Evolutionary conservation across 2,888 invertebrate genomes (phyloP).

Genomic region (Polydrusus pterygomalis): DNA sequence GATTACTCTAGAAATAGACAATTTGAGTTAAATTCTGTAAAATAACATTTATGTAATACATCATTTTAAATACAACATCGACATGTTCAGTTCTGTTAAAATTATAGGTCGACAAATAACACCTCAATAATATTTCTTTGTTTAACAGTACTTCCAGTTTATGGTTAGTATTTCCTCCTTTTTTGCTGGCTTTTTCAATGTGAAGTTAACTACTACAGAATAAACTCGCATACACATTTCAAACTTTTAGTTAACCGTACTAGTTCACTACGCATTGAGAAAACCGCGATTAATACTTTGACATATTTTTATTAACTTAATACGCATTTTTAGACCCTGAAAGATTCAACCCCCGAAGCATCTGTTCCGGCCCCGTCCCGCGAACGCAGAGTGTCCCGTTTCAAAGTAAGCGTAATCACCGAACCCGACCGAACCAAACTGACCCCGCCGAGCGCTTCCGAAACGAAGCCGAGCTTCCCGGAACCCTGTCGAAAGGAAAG

Average conservation of each 20-base stretch:
- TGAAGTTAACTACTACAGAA: too few relatives aligned
- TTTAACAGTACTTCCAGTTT: constrained; percentile 4
- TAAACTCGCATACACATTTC: too few relatives aligned
- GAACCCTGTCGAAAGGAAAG: constrained; percentile 33
- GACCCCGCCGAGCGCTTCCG: constrained; percentile 54
- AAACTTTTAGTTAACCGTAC: too few relatives aligned
- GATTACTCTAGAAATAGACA: background rate
- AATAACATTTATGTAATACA: background rate
- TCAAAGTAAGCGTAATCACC: constrained; percentile 74
- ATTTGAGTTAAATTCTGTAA: background rate
- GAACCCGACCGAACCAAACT: constrained; percentile 70
- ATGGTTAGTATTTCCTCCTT: constrained; percentile 4
- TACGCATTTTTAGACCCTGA: constrained; percentile 41
- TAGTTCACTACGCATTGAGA: too few relatives aligned
- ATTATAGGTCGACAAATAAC: too few relatives aligned
- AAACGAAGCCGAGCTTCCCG: constrained; percentile 32
- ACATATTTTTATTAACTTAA: background rate
- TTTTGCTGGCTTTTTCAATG: too few relatives aligned
- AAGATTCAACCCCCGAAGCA: constrained; percentile 43
- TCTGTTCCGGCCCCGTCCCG: constrained; percentile 48
- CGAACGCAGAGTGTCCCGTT: constrained; percentile 72
- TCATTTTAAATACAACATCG: background rate
- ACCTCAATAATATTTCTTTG: background rate
- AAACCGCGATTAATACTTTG: too few relatives aligned
- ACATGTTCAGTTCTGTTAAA: background rate